These are phyloP conservation scores for Phalacrocorax brasilianus DNA, from an alignment of 2,113 vertebrate species.

Conservation along the genomic window DNA sequence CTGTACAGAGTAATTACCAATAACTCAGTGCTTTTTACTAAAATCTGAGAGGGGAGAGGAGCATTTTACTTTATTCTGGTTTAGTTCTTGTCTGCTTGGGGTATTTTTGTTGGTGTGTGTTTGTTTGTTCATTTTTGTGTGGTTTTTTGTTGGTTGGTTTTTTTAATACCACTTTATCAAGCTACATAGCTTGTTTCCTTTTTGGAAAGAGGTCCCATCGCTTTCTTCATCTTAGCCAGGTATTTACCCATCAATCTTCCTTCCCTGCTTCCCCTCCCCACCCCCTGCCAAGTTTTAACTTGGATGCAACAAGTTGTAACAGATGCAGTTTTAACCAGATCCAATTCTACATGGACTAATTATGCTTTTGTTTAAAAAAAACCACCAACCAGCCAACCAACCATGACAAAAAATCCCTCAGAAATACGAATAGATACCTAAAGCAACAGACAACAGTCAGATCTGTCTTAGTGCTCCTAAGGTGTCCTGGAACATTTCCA, in stretches of 20 bases:
- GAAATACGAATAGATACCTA: background rate
- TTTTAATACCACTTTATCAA: background rate
- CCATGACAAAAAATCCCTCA: background rate
- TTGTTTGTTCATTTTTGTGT: no score
- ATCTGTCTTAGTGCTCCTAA: background rate
- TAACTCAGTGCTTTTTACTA: background rate
- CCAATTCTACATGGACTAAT: background rate
- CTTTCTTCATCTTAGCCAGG: background rate
- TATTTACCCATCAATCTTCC: background rate
- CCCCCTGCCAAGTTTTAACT: background rate
- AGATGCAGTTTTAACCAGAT: background rate
- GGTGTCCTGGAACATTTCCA: background rate
- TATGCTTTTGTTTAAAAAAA: background rate
- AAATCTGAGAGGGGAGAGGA: background rate
- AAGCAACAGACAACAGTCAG: background rate
- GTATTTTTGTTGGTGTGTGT: no score
- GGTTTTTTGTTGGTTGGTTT: background rate
- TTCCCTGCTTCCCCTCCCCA: fast-evolving
- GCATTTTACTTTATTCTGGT: background rate
- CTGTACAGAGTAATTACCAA: background rate
- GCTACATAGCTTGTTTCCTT: background rate
- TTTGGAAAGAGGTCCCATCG: background rate
- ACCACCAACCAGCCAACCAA: no score
- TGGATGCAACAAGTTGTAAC: background rate
- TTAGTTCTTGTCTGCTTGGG: no score